phyloP scores from a whole-genome alignment of 2,797 vertebrate genomes.

The Pteropus rufus region DNA sequence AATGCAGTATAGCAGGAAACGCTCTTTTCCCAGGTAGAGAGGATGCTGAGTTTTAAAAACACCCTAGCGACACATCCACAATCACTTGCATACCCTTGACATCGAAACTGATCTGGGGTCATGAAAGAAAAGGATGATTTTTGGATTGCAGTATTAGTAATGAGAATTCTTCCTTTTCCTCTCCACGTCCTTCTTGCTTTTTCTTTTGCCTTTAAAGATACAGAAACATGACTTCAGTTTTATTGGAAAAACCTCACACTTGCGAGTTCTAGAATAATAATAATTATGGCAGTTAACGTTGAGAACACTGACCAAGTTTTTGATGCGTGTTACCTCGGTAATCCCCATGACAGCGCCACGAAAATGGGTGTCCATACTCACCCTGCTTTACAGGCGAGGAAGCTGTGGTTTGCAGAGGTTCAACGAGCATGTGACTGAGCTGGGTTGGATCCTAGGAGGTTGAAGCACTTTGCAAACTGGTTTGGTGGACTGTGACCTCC shows the following conservation, averaged over 20 bases:
- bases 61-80: accelerated
- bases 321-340: accelerated
- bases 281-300: background rate
- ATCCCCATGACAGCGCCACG: too few species aligned
- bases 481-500: background rate
- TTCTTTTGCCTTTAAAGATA: background rate
- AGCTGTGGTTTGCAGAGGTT: background rate
- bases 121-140: background rate
- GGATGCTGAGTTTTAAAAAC: too few species aligned
- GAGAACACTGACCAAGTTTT: background rate
- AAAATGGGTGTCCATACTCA: background rate
- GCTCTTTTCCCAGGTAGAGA: background rate
- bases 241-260: background rate
- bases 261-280: background rate
- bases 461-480: background rate
- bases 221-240: background rate
- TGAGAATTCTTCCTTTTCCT: background rate
- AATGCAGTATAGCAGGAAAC: background rate
- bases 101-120: background rate
- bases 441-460: background rate
- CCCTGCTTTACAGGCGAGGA: background rate
- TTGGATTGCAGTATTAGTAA: background rate
- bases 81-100: accelerated
- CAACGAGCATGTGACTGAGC: background rate
- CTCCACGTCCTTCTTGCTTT: background rate